These are phyloP conservation scores for Brachyrhaphis roseni DNA, from an alignment of 2,797 vertebrate species.

Conservation along the genomic window DNA sequence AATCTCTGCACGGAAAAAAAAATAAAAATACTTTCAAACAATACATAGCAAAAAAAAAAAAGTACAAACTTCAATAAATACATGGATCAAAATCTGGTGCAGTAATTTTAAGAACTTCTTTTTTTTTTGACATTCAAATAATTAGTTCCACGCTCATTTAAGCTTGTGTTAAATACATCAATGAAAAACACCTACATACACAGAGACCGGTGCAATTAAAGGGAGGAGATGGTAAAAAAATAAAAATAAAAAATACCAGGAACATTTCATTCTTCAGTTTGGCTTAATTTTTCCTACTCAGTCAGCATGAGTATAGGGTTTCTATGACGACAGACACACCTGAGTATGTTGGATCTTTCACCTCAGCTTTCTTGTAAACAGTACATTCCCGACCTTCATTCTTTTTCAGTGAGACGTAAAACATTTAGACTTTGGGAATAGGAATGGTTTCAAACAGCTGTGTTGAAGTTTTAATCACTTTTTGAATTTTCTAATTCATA, in stretches of 20 bases:
- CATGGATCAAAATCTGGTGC: constrained; percentile 53
- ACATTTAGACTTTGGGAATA: not conserved
- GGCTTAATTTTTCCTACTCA: constrained; percentile 46
- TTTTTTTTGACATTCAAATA: constrained; percentile 71
- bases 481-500: not conserved
- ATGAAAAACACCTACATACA: constrained; percentile 21
- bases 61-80: constrained; percentile 60
- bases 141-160: constrained; percentile 38
- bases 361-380: constrained; percentile 24
- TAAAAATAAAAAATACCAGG: constrained; percentile 8
- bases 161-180: constrained; percentile 23
- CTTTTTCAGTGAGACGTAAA: not conserved
- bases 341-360: not conserved
- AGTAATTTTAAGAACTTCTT: constrained; percentile 28
- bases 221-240: not conserved
- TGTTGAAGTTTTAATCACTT: not conserved
- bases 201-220: constrained; percentile 17
- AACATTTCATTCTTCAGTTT: constrained; percentile 50
- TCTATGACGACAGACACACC: constrained; percentile 27
- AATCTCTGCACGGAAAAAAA: constrained; percentile 8
- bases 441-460: not conserved
- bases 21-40: constrained; percentile 16
- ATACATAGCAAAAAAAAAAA: constrained; percentile 41
- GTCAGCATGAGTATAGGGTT: constrained; percentile 28
- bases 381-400: constrained; percentile 2